Percentiles rank a stretch among this genome's conserved stretches.
These are phyloP conservation scores for Eledona agricola DNA, from an alignment of 2,888 invertebrate genomes.

Conservation along the genomic window DNA sequence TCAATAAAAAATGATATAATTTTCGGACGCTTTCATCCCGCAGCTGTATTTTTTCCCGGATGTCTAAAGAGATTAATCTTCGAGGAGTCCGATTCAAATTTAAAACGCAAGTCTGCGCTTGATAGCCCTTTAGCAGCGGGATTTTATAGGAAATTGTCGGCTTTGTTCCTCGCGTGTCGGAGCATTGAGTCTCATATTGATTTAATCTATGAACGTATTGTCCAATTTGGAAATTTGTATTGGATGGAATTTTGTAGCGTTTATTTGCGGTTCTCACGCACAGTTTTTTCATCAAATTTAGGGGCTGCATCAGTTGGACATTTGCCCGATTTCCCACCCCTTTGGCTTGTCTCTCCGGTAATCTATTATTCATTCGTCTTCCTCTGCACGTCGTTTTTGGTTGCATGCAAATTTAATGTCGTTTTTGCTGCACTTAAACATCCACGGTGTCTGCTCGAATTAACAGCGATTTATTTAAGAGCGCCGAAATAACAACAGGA, in stretches of 20 bases:
- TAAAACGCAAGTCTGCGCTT: conserved; percentile 23
- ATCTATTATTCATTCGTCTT: conserved; percentile 37
- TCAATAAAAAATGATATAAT: too few relatives aligned
- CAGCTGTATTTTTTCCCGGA: conserved; percentile 22
- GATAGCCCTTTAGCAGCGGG: conserved; percentile 20
- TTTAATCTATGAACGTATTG: conserved; percentile 25
- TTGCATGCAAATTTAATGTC: conserved; percentile 24
- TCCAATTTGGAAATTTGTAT: conserved; percentile 14
- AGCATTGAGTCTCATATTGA: conserved; percentile 11
- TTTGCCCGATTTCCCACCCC: conserved; percentile 30
- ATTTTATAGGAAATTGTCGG: conserved; percentile 20
- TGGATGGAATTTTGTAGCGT: conserved; percentile 5
- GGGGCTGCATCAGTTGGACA: conserved; percentile 29
- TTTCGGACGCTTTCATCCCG: too few relatives aligned
- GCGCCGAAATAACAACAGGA: conserved; percentile 14
- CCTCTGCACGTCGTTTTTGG: conserved; percentile 30
- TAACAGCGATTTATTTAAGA: conserved; percentile 31
- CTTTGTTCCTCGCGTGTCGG: conserved; percentile 19
- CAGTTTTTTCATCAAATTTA: conserved; percentile 34
- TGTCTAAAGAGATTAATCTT: too few relatives aligned
- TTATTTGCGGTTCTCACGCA: conserved; percentile 18
- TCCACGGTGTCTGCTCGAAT: conserved; percentile 15
- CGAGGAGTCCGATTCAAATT: conserved; percentile 25
- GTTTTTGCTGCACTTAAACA: conserved; percentile 27
- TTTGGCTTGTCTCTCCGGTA: conserved; percentile 24